Evolutionary conservation across 1,140 invertebrate genomes (phyloP), one percentile per base, ranked within the genome.

Genomic region (Nautilus pompilius): DNA sequence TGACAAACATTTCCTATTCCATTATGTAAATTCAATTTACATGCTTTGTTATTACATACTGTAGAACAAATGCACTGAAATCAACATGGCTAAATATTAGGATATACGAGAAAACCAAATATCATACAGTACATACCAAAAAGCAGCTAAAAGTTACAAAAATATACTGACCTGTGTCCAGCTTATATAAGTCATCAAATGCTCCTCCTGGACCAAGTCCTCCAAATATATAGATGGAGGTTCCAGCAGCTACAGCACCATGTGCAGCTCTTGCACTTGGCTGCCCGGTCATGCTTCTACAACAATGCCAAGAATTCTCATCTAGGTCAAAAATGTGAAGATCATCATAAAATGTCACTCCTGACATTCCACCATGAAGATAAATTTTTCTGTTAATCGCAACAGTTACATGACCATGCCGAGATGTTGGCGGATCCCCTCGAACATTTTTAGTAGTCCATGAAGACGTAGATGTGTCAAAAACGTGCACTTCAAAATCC

Each of bases 361-460:
- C 77, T 5, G 77, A 68, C 79, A 83, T 81, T 29, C 81, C 82
- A 30, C 82, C 81, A 68, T 82, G 81, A 33, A 83, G 53, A 60
- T 75, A 81, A 13, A 84, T 63, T 55, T 77, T 74, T 55, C 74
- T 73, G 20, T 70, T 72, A 48, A 78, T 51, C 13, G 73, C 63
- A 59, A 75, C 73, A 68, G 83, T 73, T 10, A 77, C 56, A 69
- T 84, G 83, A 53, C 83, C 83, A 69, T 82, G 81, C n/a, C 82
- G 67, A 3, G 78, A 74, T 57, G 77, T 75, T 15, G 83, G 82
- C 6, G 75, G 63, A 34, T 79, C 65, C 6, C 82, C 82, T 53
- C 70, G 68, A 8, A 78, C 61, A 29, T 65, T 61, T 15, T 80
- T 54, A 5, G 65, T 71, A 8, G 67, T 62, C 82, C 82, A 84